These are phyloP conservation scores for Heteronetta atricapilla DNA, from an alignment of 2,113 vertebrate genomes.

Conservation along the genomic window DNA sequence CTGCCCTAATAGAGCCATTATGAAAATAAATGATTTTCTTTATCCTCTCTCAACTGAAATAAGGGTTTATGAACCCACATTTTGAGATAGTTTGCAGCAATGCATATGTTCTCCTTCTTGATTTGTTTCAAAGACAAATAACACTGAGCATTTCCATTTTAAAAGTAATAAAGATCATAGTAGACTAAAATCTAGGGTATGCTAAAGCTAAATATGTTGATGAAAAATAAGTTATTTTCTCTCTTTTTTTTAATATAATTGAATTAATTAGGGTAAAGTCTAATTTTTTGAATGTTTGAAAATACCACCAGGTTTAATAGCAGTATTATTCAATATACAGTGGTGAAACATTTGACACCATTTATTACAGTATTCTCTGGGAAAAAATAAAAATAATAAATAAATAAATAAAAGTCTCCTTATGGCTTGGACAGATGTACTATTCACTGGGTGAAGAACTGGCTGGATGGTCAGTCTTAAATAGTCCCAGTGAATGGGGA, in stretches of 20 bases:
- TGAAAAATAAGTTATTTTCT: neutral
- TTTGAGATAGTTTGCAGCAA: conserved; percentile 48
- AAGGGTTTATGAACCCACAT: conserved; percentile 63
- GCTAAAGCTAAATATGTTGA: neutral
- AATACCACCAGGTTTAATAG: neutral
- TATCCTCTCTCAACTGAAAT: conserved; percentile 66
- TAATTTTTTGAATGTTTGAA: conserved; percentile 1
- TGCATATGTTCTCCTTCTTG: conserved; percentile 28
- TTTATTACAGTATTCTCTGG: neutral
- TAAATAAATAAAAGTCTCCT: neutral
- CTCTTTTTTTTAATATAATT: neutral
- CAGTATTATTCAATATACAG: neutral
- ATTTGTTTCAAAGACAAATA: conserved; percentile 61
- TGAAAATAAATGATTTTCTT: conserved; percentile 76
- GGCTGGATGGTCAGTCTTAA: neutral
- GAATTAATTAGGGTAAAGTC: neutral
- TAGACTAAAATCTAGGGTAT: neutral
- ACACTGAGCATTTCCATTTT: conserved; percentile 37
- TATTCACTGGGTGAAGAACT: neutral
- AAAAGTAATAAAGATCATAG: conserved; percentile 46
- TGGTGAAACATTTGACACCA: neutral
- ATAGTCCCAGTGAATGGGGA: neutral
- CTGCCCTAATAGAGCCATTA: conserved; percentile 74
- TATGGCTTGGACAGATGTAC: neutral
- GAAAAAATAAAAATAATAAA: neutral